phyloP scores from a whole-genome alignment of 2,888 invertebrate genomes.

The Lutraria lutraria region DNA sequence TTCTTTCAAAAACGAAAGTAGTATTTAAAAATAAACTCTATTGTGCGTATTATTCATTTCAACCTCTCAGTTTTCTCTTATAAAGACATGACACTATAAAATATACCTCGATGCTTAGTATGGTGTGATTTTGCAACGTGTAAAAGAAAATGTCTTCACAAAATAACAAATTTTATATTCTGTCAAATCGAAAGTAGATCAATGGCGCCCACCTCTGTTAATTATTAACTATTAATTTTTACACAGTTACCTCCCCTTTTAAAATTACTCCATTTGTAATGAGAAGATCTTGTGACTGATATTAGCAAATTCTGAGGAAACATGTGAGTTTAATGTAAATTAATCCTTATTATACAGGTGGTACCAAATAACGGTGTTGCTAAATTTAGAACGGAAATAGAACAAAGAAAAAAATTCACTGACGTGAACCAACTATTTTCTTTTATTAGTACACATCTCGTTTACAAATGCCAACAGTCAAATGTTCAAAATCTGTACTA shows the following conservation, averaged over 20 bases:
- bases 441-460: too few species aligned
- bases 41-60: neutral
- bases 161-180: neutral
- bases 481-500: too few species aligned
- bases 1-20: slow-evolving; percentile 1
- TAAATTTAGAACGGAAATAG: too few species aligned
- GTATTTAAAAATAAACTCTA: neutral
- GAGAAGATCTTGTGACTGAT: neutral
- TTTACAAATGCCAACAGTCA: too few species aligned
- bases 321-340: neutral
- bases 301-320: neutral
- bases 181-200: neutral
- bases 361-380: too few species aligned
- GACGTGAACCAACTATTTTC: too few species aligned
- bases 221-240: neutral
- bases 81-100: neutral
- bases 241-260: slow-evolving; percentile 1
- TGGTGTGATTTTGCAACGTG: neutral
- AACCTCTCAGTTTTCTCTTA: neutral
- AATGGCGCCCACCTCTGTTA: neutral
- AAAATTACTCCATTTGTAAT: neutral
- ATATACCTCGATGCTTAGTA: neutral
- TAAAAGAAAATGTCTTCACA: neutral
- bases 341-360: too few species aligned
- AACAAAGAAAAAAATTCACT: too few species aligned